phyloP scores from a whole-genome alignment of 2,113 vertebrate species.

The Scomber scombrus region DNA sequence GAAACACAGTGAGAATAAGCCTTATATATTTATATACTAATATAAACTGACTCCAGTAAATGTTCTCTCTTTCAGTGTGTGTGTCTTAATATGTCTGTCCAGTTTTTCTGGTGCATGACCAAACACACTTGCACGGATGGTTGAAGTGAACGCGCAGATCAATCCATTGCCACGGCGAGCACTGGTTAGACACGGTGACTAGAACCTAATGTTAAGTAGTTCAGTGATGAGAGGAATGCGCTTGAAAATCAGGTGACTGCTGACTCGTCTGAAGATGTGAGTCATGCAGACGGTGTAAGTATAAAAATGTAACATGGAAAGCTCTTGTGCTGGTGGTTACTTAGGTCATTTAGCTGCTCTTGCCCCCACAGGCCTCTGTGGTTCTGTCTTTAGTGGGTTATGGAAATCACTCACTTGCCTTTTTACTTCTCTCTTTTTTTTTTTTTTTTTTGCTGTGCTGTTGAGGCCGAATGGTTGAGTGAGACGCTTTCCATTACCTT shows the following conservation, averaged over 20 bases:
- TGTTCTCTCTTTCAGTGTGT: conserved; percentile 19
- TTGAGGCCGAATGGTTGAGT: conserved; percentile 47
- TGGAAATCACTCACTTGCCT: conserved; percentile 45
- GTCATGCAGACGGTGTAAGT: conserved; percentile 21
- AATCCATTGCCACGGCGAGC: conserved; percentile 11
- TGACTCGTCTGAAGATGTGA: conserved; percentile 7
- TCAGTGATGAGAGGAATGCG: conserved; percentile 11
- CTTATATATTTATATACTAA: background rate
- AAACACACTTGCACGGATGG: conserved; percentile 33
- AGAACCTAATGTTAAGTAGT: conserved; percentile 32
- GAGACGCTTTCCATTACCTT: conserved; percentile 68
- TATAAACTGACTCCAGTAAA: background rate
- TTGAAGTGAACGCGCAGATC: conserved; percentile 39
- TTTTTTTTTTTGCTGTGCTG: conserved; percentile 8
- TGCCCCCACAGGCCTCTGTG: conserved; percentile 38
- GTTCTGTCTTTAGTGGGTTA: conserved; percentile 54
- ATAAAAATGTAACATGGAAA: conserved; percentile 42
- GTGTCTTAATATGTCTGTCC: background rate
- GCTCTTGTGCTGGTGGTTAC: conserved; percentile 19
- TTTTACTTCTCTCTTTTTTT: conserved; percentile 11
- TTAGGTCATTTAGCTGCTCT: conserved; percentile 41
- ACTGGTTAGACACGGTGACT: conserved; percentile 42
- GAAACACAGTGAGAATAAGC: no score
- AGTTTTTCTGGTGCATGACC: conserved; percentile 3
- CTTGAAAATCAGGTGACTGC: conserved; percentile 33